phyloP scores from a whole-genome alignment of 2,113 vertebrate genomes.

The Sakesphorus luctuosus region DNA sequence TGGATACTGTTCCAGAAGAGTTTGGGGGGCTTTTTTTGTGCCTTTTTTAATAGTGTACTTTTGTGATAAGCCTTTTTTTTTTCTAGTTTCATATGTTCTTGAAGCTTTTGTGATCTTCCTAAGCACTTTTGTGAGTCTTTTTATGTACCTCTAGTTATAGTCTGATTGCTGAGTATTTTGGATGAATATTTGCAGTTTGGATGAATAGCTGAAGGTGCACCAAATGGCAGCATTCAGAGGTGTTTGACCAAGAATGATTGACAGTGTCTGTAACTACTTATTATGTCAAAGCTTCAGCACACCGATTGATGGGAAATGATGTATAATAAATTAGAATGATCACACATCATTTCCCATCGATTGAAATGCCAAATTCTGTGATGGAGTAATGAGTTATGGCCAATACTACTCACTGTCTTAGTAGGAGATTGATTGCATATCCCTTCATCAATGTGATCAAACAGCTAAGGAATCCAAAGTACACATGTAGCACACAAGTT shows the following conservation, averaged over 20 bases:
- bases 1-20: neutral
- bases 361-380: constrained; percentile 87
- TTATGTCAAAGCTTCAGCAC: constrained; percentile 84
- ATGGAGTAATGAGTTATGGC: constrained; percentile 86
- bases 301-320: constrained; percentile 87
- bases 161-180: constrained; percentile 30
- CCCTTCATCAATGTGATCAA: constrained; percentile 81
- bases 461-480: constrained; percentile 77
- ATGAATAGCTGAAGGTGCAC: constrained; percentile 70
- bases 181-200: constrained; percentile 62
- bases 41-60: neutral
- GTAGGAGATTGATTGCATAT: constrained; percentile 83
- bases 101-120: neutral
- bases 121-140: neutral
- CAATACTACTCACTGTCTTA: constrained; percentile 87
- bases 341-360: constrained; percentile 90
- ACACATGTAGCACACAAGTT: constrained; percentile 58
- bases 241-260: constrained; percentile 84
- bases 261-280: constrained; percentile 85
- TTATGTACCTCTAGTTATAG: constrained; percentile 39
- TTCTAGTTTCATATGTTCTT: neutral
- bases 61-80: neutral
- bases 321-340: constrained; percentile 91
- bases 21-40: neutral
- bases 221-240: constrained; percentile 71